A percentile compares a stretch with the other conserved stretches of the same genome.
These are phyloP conservation scores for Polymixis flavicincta DNA, from an alignment of 2,888 invertebrate genomes.

Conservation along the genomic window DNA sequence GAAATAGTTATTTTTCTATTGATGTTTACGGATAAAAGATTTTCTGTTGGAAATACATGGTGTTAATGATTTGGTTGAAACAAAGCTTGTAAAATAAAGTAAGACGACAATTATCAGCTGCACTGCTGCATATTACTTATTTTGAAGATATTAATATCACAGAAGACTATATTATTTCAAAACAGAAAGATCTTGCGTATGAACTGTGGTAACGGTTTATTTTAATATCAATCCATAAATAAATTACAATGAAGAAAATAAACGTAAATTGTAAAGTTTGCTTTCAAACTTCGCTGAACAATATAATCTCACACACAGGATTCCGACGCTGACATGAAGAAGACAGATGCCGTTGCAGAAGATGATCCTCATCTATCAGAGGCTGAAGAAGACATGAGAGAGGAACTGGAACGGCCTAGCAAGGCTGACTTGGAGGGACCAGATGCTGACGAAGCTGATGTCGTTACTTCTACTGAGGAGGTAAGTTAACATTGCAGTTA, in stretches of 20 bases:
- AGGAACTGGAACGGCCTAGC: constrained; percentile 75
- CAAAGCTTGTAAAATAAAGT: background rate
- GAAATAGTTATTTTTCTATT: background rate
- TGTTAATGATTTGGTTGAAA: background rate
- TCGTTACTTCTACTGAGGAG: constrained; percentile 54
- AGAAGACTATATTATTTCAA: background rate
- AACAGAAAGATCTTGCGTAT: background rate
- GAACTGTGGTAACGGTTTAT: background rate
- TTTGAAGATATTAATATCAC: background rate
- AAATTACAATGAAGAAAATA: background rate
- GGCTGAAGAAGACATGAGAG: constrained; percentile 72
- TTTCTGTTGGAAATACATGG: background rate
- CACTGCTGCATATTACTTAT: background rate
- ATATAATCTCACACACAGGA: constrained; percentile 68
- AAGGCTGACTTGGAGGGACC: constrained; percentile 75
- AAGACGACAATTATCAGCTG: background rate
- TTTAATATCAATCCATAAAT: background rate
- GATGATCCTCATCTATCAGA: constrained; percentile 90
- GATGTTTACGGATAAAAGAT: background rate
- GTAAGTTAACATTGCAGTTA: constrained; percentile 25
- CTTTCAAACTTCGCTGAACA: background rate
- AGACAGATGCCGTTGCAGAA: constrained; percentile 93
- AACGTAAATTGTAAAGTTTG: background rate
- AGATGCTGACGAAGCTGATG: constrained; percentile 49
- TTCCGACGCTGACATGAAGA: constrained; percentile 91